phyloP scores from a whole-genome alignment of 2,113 vertebrate species.

The Pterocles gutturalis region DNA sequence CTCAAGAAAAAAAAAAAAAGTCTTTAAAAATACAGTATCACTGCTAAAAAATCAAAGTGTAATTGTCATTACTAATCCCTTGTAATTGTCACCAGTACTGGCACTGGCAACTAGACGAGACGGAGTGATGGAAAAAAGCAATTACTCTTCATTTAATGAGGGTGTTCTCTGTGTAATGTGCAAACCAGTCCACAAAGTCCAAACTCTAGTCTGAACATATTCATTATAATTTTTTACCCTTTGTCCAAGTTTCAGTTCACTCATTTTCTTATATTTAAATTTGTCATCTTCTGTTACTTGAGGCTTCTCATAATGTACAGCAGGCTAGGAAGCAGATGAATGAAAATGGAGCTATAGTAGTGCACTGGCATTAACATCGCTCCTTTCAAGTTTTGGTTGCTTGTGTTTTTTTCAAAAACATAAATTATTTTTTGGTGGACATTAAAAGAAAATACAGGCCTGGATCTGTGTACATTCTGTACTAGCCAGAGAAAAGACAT shows the following conservation, averaged over 20 bases:
- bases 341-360: neutral
- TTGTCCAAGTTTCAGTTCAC: neutral
- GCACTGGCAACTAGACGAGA: neutral
- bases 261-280: neutral
- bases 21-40: neutral
- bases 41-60: neutral
- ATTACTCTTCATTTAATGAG: conserved; percentile 6
- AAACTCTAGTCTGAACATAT: neutral
- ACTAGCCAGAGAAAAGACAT: neutral
- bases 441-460: neutral
- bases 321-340: neutral
- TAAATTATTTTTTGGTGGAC: neutral
- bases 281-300: neutral
- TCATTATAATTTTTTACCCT: neutral
- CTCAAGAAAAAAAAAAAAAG: neutral
- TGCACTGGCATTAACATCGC: neutral
- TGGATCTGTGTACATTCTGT: neutral
- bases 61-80: neutral
- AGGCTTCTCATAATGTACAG: neutral
- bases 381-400: neutral
- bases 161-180: neutral
- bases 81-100: neutral
- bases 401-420: neutral
- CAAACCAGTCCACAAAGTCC: neutral
- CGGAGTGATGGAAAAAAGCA: neutral